Conservation (phyloP, 2,888 invertebrate genomes). For the Lathronympha strigana region DNA sequence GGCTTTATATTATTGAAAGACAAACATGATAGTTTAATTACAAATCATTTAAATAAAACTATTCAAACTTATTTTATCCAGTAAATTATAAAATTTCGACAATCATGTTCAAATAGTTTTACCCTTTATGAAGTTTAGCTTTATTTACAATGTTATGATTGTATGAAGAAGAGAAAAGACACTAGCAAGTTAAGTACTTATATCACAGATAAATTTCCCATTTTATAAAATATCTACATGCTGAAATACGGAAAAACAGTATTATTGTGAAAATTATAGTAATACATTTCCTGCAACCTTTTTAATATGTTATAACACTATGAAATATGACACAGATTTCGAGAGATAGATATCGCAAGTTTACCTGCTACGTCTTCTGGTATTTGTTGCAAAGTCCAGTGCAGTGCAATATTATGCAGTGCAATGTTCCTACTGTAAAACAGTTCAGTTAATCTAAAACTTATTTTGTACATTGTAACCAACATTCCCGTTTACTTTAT, state of each 20-base stretch:
- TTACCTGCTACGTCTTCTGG: conserved; percentile 21
- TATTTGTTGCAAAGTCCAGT: conserved; percentile 15
- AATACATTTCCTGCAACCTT: conserved; percentile 4
- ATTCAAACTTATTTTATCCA: background rate
- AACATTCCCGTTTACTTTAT: background rate
- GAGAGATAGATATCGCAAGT: conserved; percentile 28
- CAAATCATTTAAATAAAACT: background rate
- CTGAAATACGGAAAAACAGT: conserved; percentile 4
- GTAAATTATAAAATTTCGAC: background rate
- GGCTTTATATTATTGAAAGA: no score
- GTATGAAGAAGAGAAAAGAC: conserved; percentile 1
- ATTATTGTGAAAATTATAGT: background rate
- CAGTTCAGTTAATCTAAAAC: conserved; percentile 2
- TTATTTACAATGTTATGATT: background rate
- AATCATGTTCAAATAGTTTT: background rate
- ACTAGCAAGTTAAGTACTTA: conserved; percentile 1
- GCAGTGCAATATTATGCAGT: conserved; percentile 9
- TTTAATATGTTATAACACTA: conserved; percentile 4
- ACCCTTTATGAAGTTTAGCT: background rate
- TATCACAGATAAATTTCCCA: conserved; percentile 1
- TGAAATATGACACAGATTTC: conserved; percentile 17
- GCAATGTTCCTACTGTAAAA: conserved; percentile 23
- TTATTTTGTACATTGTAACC: background rate
- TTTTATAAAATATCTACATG: conserved; percentile 6
- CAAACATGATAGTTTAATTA: background rate